Evolutionary conservation across 2,113 vertebrate genomes (phyloP).

Genomic region (Rhabdornis inornatus): DNA sequence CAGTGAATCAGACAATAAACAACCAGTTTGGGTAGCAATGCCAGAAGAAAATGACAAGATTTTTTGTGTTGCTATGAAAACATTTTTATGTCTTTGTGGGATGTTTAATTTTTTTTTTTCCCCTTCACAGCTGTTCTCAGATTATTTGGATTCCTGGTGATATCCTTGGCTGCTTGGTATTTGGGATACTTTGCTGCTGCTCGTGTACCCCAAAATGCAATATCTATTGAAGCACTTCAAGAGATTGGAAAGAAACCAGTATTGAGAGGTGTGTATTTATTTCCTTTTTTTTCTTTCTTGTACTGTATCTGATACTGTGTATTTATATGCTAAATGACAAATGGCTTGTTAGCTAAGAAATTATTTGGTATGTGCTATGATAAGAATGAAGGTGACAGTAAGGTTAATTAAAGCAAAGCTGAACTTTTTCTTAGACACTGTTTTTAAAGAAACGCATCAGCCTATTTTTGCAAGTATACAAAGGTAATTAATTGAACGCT

Average conservation of each 20-base stretch:
- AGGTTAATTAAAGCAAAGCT: not conserved
- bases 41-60: not conserved
- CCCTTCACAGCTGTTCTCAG: conserved; percentile 40
- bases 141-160: not conserved
- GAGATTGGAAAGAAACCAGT: conserved; percentile 29
- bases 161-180: conserved; percentile 61
- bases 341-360: not conserved
- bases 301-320: not conserved
- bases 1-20: not conserved
- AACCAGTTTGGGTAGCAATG: not conserved
- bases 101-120: not conserved
- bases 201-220: not conserved
- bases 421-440: not conserved
- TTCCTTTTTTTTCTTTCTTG: not conserved
- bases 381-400: not conserved
- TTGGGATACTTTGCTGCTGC: conserved; percentile 46
- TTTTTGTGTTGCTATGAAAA: not conserved
- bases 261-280: conserved; percentile 53
- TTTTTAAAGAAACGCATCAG: not conserved
- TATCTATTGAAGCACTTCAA: conserved; percentile 13
- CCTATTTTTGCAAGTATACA: not conserved
- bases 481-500: not conserved
- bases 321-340: not conserved
- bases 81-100: not conserved
- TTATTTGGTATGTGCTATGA: not conserved